Evolutionary conservation across 2,888 invertebrate genomes (phyloP), one percentile per base, ranked within the genome.

Genomic region (Yponomeuta plumbellus): DNA sequence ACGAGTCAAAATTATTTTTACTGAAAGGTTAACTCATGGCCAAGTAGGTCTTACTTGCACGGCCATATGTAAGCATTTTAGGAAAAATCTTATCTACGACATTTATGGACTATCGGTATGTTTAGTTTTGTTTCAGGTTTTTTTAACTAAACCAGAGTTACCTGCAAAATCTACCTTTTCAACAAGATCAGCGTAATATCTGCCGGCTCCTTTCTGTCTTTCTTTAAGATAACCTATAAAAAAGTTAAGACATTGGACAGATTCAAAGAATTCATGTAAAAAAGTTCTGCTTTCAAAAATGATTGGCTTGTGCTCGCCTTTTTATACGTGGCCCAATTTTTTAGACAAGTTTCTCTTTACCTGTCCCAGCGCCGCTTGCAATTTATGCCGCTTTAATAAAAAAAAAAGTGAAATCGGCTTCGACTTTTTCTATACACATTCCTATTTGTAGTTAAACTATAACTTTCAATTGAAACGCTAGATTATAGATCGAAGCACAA

Each of bases 371-470:
- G 67, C 69, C 68, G 0, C 34, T 69, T 69, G 68, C 71, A 70
- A 66, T 66, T 66, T 65, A 61, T n/a, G n/a, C n/a, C n/a, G n/a
- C 13, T 84, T 82, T 75, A 73, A n/a, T n/a, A 73, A 74, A 71
- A 75, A 73, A 67, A 76, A 83, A 84, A 85, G 84, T 82, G 83
- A 85, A 84, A 84, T 65, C 44, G 64, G 4, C 20, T 17, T 40
- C 11, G 59, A 40, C 22, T 66, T 64, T 52, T 67, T n/a, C 22
- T 34, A n/a, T n/a, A 57, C 58, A 22, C n/a, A 21, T 58, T 17
- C 44, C 17, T 17, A 1, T 17, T 34, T 8, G 8, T 34, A 34
- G 34, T 34, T 6, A 8, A 34, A 34, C 34, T 34, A 4, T 4
- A 26, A 26, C 5, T 26, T 26, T 26, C 26, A 26, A 26, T 26